Base-by-base conservation (phyloP, 2,113 vertebrate species). In the Equus quagga region DNA sequence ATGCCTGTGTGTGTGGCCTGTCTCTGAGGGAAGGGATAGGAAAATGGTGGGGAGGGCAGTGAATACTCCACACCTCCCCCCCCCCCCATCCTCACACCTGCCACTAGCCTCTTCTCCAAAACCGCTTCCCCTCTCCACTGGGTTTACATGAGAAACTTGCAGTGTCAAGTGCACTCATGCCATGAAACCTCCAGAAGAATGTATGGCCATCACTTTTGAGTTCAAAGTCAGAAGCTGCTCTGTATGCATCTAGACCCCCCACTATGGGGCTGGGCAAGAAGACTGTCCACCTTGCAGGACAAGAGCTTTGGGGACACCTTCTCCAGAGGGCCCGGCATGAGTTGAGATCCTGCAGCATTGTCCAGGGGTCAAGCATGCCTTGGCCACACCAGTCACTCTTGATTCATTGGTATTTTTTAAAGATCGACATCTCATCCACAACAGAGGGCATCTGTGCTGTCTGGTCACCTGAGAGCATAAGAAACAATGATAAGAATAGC, bases 1-100 rank as follows among this genome's bases (percentile, higher is more conserved):
- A 17, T 6, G 1, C 19, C 26, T 4, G 1, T 13, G 0, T 19
- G 44, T 28, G 51, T 3, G 13, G 1, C 2, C 41, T 33, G 33
- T 54, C 62, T 13, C 18, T n/a, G 0, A 10, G 3, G 23, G 23
- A 1, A 4, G 2, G 31, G 19, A 41, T 11, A 28, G 62, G 56
- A 19, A 70, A 46, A 33, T 31, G 4, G 6, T 6, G 0, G 9
- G 2, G 33, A 41, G 21, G 15, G 49, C 41, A 11, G 33, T 26
- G 23, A 54, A 4, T 26, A 23, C 24, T 23, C 54, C 17, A 8
- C 31, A 31, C 23, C n/a, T n/a, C 6, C 46, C 6, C 54, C 13
- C 12, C 23, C n/a, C 23, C 6, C 46, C 6, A 49, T 28, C 44
- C 51, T 21, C 33, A 12, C 11, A 8, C 5, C n/a, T 69, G 54